These are phyloP conservation scores for Neopipo cinnamomea DNA, from an alignment of 2,113 vertebrate species.

Conservation along the genomic window DNA sequence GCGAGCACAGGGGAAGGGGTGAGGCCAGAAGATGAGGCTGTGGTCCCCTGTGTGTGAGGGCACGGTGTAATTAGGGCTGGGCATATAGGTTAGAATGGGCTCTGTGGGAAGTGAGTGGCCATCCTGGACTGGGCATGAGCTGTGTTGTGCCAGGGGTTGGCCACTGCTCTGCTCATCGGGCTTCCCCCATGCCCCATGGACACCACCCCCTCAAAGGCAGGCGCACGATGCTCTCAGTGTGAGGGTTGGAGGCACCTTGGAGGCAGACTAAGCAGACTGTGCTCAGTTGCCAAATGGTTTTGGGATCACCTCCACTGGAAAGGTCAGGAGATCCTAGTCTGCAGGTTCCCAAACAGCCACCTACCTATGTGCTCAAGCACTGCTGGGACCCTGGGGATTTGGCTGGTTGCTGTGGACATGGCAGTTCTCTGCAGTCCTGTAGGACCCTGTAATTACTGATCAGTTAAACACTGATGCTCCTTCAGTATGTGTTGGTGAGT, in stretches of 20 bases:
- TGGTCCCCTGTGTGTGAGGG: neutral
- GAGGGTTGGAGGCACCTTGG: no score
- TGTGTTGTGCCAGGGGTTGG: accelerated
- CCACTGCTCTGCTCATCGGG: accelerated
- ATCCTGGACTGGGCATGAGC: neutral
- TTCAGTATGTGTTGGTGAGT: neutral
- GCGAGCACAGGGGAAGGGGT: neutral
- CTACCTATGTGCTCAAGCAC: neutral
- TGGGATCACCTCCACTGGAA: neutral
- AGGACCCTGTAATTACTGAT: neutral
- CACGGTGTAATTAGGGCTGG: neutral
- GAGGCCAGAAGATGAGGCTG: neutral
- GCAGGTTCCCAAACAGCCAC: neutral
- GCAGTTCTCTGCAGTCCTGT: neutral
- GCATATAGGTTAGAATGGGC: neutral
- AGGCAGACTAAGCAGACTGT: neutral
- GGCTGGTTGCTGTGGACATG: accelerated
- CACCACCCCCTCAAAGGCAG: neutral
- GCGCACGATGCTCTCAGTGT: neutral
- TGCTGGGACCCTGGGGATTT: neutral
- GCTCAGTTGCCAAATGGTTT: neutral
- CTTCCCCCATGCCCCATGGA: neutral
- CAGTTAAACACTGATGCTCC: neutral
- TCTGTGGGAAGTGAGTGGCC: neutral
- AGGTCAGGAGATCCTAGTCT: neutral